phyloP scores from a whole-genome alignment of 2,797 vertebrate genomes.

The Pygocentrus nattereri region DNA sequence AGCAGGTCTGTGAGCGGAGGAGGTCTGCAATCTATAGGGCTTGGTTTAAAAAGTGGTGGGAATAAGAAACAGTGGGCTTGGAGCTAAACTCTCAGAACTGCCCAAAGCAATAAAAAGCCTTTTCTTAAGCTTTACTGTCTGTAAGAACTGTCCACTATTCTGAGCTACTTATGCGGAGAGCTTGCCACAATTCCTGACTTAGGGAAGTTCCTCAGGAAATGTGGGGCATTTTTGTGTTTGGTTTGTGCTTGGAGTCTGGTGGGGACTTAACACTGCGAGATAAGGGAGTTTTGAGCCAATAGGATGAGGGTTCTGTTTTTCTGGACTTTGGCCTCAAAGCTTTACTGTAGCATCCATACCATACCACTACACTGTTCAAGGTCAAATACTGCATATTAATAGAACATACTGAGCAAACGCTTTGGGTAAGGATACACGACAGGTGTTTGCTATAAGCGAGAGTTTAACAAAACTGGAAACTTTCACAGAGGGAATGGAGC shows the following conservation, averaged over 20 bases:
- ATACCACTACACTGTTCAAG: neutral
- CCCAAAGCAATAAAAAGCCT: neutral
- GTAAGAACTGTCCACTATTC: neutral
- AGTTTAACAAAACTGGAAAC: neutral
- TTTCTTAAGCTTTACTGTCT: conserved; percentile 8
- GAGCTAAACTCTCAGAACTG: neutral
- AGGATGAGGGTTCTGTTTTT: conserved; percentile 36
- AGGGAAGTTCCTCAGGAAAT: conserved; percentile 29
- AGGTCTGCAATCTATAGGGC: neutral
- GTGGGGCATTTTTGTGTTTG: conserved; percentile 35
- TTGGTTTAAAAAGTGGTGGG: conserved; percentile 9
- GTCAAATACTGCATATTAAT: neutral
- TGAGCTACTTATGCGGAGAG: neutral
- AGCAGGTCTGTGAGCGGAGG: conserved; percentile 26
- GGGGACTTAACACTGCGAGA: conserved; percentile 32
- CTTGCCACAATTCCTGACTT: conserved; percentile 21
- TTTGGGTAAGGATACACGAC: neutral
- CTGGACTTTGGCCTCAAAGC: conserved; percentile 42
- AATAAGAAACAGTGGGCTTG: neutral
- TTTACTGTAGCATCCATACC: neutral
- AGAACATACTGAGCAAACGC: conserved; percentile 1
- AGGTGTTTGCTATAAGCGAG: neutral
- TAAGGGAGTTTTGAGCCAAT: conserved; percentile 18
- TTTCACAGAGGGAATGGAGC: neutral
- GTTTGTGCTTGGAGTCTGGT: conserved; percentile 28